Evolutionary conservation across 2,797 vertebrate species (phyloP).

Genomic region (Psittacula derbiana): DNA sequence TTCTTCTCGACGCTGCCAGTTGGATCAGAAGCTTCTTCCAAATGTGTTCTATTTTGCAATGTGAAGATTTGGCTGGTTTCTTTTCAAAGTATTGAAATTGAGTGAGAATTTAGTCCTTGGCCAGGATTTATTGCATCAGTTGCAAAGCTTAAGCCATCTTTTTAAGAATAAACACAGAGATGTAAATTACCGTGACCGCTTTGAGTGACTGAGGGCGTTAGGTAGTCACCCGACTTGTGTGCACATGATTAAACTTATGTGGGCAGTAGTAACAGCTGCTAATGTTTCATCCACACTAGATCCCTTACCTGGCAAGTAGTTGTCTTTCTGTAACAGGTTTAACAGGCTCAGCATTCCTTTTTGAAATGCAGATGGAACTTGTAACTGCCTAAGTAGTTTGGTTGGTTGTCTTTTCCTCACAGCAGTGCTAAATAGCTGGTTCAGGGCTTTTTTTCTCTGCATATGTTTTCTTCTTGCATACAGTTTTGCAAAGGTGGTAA

Average conservation of each 20-base stretch:
- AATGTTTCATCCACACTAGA: background rate
- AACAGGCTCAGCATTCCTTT: slow-evolving; percentile 38
- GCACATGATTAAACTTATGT: background rate
- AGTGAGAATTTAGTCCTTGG: background rate
- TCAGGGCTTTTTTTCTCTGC: background rate
- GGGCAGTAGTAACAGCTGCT: slow-evolving; percentile 12
- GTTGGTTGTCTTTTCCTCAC: background rate
- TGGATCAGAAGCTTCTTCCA: background rate
- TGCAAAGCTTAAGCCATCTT: background rate
- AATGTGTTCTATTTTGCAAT: background rate
- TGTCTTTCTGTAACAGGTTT: slow-evolving; percentile 46
- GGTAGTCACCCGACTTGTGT: background rate
- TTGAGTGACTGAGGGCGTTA: background rate
- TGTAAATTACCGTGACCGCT: background rate
- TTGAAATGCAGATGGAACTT: slow-evolving; percentile 52
- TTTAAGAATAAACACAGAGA: background rate
- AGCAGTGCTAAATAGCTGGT: background rate
- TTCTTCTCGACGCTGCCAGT: background rate
- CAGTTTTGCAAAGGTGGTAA: background rate
- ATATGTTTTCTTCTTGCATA: background rate
- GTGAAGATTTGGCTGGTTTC: background rate
- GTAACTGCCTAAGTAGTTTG: slow-evolving; percentile 32
- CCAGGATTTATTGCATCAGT: background rate
- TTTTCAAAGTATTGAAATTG: background rate
- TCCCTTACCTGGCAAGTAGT: slow-evolving; percentile 18